Percentiles rank a stretch among this genome's conserved stretches.
Evolutionary conservation across 2,113 vertebrate species (phyloP).

Genomic region (Percina caprodes): DNA sequence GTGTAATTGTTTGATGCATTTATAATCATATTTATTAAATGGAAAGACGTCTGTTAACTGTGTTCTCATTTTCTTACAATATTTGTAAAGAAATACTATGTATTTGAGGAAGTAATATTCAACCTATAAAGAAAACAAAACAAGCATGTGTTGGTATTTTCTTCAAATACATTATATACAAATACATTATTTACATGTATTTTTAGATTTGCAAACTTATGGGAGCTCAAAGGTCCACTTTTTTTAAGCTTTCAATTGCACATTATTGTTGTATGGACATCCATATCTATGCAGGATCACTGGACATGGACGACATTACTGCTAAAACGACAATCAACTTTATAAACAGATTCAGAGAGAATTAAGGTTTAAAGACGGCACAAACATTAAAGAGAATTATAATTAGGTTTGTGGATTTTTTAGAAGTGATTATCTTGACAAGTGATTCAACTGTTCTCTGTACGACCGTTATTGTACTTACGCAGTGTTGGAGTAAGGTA

Average conservation of each 20-base stretch:
- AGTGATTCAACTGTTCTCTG: too few species aligned
- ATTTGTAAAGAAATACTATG: conserved; percentile 75
- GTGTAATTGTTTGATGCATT: conserved; percentile 86
- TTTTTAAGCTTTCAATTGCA: too few species aligned
- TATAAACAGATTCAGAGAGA: neutral
- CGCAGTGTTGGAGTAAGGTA: too few species aligned
- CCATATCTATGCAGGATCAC: neutral
- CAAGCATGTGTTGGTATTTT: conserved; percentile 43
- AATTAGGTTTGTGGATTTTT: too few species aligned
- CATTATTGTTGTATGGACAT: neutral
- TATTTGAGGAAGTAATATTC: conserved; percentile 76
- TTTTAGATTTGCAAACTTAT: neutral
- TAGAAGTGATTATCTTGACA: too few species aligned
- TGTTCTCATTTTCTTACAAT: conserved; percentile 80
- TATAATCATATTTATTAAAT: conserved; percentile 89
- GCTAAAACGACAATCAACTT: neutral
- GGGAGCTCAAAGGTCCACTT: too few species aligned
- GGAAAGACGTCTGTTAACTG: conserved; percentile 78
- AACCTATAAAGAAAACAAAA: conserved; percentile 74
- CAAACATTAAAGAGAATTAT: neutral
- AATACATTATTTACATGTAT: neutral
- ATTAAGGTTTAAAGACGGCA: neutral
- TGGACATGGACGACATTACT: neutral
- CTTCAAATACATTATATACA: neutral
- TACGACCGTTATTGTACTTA: too few species aligned